Percentiles rank a stretch among this genome's conserved stretches.
Conservation (phyloP, 2,797 vertebrate genomes). For the Pseudopleuronectes americanus region DNA sequence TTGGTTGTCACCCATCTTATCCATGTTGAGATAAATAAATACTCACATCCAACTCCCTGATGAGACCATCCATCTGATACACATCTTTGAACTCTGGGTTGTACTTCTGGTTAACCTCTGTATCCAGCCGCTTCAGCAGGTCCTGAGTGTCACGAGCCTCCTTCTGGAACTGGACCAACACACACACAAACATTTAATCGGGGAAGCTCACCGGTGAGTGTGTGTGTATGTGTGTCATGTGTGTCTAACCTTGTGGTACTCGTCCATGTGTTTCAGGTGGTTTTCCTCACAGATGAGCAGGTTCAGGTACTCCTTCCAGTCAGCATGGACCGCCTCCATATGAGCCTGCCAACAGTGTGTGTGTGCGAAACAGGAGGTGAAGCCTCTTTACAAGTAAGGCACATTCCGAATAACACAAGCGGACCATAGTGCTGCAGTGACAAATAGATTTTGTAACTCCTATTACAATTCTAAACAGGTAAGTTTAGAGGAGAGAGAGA, state of each 20-base stretch:
- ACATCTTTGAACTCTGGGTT: slow-evolving; percentile 95
- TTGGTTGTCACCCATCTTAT: too few species aligned
- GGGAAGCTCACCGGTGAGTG: too few species aligned
- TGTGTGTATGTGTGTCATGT: background rate
- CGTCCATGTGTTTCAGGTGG: slow-evolving; percentile 98
- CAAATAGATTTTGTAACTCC: background rate
- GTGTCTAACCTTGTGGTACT: slow-evolving; percentile 92
- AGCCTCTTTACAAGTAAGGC: background rate
- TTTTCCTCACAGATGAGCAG: slow-evolving; percentile 98
- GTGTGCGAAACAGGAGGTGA: background rate
- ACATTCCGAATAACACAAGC: background rate
- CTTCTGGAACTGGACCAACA: slow-evolving; percentile 87
- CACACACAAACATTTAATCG: slow-evolving; percentile 11
- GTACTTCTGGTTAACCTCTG: slow-evolving; percentile 93
- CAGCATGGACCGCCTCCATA: slow-evolving; percentile 93
- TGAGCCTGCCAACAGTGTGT: slow-evolving; percentile 86
- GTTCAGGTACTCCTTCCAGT: slow-evolving; percentile 99
- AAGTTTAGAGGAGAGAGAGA: too few species aligned
- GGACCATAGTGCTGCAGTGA: too few species aligned
- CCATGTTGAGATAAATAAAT: background rate
- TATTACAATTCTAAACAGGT: too few species aligned
- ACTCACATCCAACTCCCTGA: slow-evolving; percentile 91
- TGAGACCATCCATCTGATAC: slow-evolving; percentile 92
- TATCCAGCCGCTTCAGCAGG: slow-evolving; percentile 90
- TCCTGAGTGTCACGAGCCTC: slow-evolving; percentile 93